Conservation (phyloP, 2,888 invertebrate genomes). For the Byasa hedistus region DNA sequence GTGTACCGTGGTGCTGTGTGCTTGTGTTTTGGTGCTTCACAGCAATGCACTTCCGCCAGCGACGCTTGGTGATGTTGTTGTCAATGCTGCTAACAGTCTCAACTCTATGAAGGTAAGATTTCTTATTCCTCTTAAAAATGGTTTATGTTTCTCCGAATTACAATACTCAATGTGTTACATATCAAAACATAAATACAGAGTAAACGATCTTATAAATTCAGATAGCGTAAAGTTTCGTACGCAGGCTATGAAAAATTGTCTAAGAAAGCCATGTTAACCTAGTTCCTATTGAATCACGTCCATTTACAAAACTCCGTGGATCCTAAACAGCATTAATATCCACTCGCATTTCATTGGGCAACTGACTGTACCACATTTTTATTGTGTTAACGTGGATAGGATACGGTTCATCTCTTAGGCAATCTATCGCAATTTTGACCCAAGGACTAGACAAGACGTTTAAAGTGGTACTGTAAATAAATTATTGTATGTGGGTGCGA, state of each 20-base stretch:
- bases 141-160: too few species aligned
- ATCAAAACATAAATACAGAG: not conserved
- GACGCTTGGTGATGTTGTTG: slow-evolving; percentile 72
- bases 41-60: slow-evolving; percentile 69
- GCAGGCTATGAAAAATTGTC: not conserved
- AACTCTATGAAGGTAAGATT: slow-evolving; percentile 74
- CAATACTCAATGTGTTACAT: not conserved
- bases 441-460: not conserved
- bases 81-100: slow-evolving; percentile 72
- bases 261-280: slow-evolving; percentile 10
- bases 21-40: slow-evolving; percentile 54
- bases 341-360: slow-evolving; percentile 42
- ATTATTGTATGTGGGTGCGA: not conserved
- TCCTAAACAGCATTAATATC: slow-evolving; percentile 36
- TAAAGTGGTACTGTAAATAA: slow-evolving; percentile 11
- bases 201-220: not conserved
- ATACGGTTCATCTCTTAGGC: slow-evolving; percentile 21
- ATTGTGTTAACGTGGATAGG: slow-evolving; percentile 38
- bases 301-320: slow-evolving; percentile 36
- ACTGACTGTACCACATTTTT: slow-evolving; percentile 44
- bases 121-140: not conserved
- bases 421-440: slow-evolving; percentile 10
- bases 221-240: not conserved
- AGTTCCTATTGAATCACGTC: slow-evolving; percentile 31
- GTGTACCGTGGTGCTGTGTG: slow-evolving; percentile 55